phyloP scores from a whole-genome alignment of 1,140 invertebrate species.

The Danaus melanippus region DNA sequence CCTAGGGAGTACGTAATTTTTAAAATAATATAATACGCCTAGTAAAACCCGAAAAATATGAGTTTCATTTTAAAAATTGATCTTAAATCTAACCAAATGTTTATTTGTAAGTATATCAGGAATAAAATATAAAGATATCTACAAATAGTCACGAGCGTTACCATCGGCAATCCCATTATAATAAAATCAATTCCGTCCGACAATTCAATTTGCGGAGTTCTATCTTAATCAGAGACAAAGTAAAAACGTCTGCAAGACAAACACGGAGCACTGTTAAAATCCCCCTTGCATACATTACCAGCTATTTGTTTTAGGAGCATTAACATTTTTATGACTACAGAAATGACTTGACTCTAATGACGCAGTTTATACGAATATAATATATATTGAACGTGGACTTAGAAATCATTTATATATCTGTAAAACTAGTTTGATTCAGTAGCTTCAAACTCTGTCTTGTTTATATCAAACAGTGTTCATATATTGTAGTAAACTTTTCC shows the following conservation, averaged over 20 bases:
- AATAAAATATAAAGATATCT: no score
- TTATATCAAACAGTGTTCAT: no score
- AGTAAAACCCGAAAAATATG: no score
- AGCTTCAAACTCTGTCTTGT: no score
- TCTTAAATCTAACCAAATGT: no score
- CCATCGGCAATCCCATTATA: slow-evolving; percentile 15
- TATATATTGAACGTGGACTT: not conserved
- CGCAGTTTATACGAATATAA: not conserved
- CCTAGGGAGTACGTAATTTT: no score
- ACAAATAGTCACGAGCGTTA: slow-evolving; percentile 1
- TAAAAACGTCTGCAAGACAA: slow-evolving; percentile 33
- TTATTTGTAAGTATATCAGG: no score
- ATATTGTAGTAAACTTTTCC: no score
- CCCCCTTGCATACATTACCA: slow-evolving; percentile 62
- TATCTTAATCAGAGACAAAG: slow-evolving; percentile 37
- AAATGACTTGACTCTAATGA: slow-evolving; percentile 38
- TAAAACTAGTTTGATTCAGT: no score
- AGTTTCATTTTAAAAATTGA: no score
- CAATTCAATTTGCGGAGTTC: slow-evolving; percentile 45
- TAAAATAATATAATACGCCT: no score
- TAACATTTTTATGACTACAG: slow-evolving; percentile 70
- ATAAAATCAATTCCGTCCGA: slow-evolving; percentile 37
- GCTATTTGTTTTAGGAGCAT: slow-evolving; percentile 63
- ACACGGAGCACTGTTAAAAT: slow-evolving; percentile 44
- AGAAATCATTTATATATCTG: not conserved